These are phyloP conservation scores for Phaenicophaeus curvirostris DNA, from an alignment of 2,797 vertebrate genomes.

Conservation along the genomic window DNA sequence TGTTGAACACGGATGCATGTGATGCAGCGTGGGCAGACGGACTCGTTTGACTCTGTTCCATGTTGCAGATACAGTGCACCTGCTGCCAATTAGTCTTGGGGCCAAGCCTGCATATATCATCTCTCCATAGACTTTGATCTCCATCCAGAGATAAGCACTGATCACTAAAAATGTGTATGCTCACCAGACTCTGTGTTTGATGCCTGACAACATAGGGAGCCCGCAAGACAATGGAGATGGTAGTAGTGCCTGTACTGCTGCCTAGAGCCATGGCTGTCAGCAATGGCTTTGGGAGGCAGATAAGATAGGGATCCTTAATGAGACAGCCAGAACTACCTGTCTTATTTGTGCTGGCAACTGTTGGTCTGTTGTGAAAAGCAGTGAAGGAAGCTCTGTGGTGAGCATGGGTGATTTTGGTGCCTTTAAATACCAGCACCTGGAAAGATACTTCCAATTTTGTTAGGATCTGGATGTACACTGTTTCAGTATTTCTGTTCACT, in stretches of 20 bases:
- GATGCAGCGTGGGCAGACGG: accelerated
- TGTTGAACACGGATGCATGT: not conserved
- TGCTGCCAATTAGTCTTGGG: slow-evolving; percentile 55
- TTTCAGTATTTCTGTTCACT: slow-evolving; percentile 1
- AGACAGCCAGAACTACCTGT: not conserved
- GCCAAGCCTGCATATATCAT: slow-evolving; percentile 48
- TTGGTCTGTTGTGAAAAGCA: slow-evolving; percentile 36
- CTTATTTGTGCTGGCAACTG: not conserved
- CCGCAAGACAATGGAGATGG: slow-evolving; percentile 50
- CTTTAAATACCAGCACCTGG: slow-evolving; percentile 55
- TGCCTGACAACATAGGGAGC: not conserved
- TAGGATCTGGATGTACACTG: slow-evolving; percentile 71
- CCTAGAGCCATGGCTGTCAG: not conserved
- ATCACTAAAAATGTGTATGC: slow-evolving; percentile 55
- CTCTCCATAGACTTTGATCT: slow-evolving; percentile 45
- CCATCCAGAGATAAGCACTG: slow-evolving; percentile 71
- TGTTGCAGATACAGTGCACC: slow-evolving; percentile 74
- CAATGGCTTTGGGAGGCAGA: slow-evolving; percentile 68
- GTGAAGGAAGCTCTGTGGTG: slow-evolving; percentile 34
- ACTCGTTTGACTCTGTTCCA: not conserved
- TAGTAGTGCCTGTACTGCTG: not conserved
- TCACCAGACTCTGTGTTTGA: slow-evolving; percentile 29
- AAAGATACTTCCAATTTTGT: slow-evolving; percentile 60
- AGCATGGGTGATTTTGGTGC: not conserved
- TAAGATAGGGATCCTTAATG: slow-evolving; percentile 25